Base-by-base conservation (phyloP, 2,888 invertebrate genomes). In the Euspilapteryx auroguttella region DNA sequence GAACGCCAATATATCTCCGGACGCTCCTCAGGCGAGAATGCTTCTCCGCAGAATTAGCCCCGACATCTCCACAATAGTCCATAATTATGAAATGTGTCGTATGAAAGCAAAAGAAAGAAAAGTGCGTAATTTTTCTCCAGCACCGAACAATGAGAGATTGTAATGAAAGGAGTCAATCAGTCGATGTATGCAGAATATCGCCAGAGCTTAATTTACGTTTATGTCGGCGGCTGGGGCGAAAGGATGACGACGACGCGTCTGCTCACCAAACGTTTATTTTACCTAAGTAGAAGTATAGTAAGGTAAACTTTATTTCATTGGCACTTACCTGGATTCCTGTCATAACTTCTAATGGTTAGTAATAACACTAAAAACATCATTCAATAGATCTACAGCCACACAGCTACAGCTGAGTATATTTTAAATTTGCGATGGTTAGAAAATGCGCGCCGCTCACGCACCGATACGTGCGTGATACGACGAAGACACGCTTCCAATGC, bases 121-220 rank as follows among this genome's bases (percentile, higher is more conserved):
- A 9, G 12, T 12, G 42, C 47, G 61, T 49, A 62, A 69, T 69
- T 68, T 69, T 73, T 73, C 66, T 62, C 51, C 46, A 47, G 42
- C 45, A 44, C 44, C 59, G 71, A 69, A 73, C 75, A 73, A 75
- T 69, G 61, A 53, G 45, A 42, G 47, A 38, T 61, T 37, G 59
- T 73, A 75, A 75, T 75, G 75, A 73, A 75, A 71, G 68, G 68
- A 73, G 71, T 71, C 73, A 73, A 73, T 75, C 75, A 73, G 66
- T 47, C 49, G 51, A 48, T 54, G 68, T 65, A 71, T 57, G 65
- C 56, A 45, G 50, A 65, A 58, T 55, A 55, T 23, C 53, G 58
- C 55, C 43, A 42, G 48, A 44, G 55, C 42, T 66, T 68, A 71
- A 73, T 73, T 75, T 73, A 68, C 68, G 50, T 44, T 37, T 40